Evolutionary conservation across 2,113 vertebrate genomes (phyloP).

Genomic region (Festucalex cinctus): DNA sequence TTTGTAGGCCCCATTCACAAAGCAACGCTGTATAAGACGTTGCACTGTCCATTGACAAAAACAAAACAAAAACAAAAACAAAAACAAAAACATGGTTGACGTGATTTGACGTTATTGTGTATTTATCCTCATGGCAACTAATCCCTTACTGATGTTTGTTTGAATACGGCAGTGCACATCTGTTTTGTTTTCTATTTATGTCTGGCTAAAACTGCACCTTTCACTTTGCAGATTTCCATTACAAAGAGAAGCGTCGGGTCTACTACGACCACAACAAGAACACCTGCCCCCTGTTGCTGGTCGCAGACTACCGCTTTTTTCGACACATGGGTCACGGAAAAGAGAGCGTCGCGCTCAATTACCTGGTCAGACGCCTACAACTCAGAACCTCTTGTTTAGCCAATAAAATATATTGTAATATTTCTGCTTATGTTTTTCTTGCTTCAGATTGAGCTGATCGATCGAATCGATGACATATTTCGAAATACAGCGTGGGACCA

Average conservation of each 20-base stretch:
- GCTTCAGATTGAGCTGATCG: slow-evolving; percentile 91
- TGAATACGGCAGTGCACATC: background rate
- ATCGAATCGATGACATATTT: slow-evolving; percentile 97
- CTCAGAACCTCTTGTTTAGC: background rate
- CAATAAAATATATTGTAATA: background rate
- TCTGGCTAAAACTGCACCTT: background rate
- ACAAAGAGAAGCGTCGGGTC: slow-evolving; percentile 74
- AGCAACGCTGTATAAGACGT: too few relatives aligned
- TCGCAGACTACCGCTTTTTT: slow-evolving; percentile 96
- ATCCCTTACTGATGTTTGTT: background rate
- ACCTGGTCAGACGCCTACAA: slow-evolving; percentile 76
- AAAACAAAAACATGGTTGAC: too few relatives aligned
- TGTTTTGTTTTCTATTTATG: background rate
- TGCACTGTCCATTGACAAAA: too few relatives aligned
- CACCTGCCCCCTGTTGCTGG: slow-evolving; percentile 90
- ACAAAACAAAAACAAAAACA: too few relatives aligned
- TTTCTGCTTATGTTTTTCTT: background rate
- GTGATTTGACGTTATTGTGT: too few relatives aligned
- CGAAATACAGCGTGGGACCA: slow-evolving; percentile 93
- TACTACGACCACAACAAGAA: slow-evolving; percentile 83
- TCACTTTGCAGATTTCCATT: slow-evolving; percentile 51
- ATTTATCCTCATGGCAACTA: background rate
- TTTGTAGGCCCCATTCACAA: too few relatives aligned
- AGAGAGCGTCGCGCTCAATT: slow-evolving; percentile 95
- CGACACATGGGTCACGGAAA: slow-evolving; percentile 89